phyloP scores from a whole-genome alignment of 2,888 invertebrate genomes.

The Acanthosepion lycidas region DNA sequence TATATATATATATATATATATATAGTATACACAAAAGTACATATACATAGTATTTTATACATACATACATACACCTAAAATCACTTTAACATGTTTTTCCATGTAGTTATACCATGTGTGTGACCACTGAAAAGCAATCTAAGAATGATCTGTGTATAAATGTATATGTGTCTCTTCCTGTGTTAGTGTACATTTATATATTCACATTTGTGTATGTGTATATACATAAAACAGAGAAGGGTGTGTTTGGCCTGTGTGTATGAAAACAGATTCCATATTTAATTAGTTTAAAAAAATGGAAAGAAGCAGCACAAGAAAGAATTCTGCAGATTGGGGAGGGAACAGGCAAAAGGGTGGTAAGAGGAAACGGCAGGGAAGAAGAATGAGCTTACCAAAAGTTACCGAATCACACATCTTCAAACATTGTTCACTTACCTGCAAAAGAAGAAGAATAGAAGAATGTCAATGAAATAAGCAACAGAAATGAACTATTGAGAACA shows the following conservation, averaged over 20 bases:
- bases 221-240: too few species aligned
- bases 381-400: neutral
- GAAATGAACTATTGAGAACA: neutral
- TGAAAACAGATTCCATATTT: neutral
- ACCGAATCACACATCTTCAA: neutral
- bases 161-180: too few species aligned
- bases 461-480: neutral
- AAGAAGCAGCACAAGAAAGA: neutral
- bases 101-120: too few species aligned
- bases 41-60: too few species aligned
- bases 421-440: constrained; percentile 4
- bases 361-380: neutral
- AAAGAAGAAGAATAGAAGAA: neutral
- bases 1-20: neutral
- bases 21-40: neutral
- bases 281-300: neutral
- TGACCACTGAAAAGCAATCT: too few species aligned
- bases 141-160: too few species aligned
- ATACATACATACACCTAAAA: too few species aligned
- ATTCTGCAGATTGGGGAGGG: neutral
- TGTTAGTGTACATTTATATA: too few species aligned
- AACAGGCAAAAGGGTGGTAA: neutral
- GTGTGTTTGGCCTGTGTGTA: too few species aligned
- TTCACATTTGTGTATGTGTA: too few species aligned
- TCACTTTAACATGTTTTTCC: too few species aligned